Conservation (phyloP, 2,113 vertebrate species). For the Rynchops niger region DNA sequence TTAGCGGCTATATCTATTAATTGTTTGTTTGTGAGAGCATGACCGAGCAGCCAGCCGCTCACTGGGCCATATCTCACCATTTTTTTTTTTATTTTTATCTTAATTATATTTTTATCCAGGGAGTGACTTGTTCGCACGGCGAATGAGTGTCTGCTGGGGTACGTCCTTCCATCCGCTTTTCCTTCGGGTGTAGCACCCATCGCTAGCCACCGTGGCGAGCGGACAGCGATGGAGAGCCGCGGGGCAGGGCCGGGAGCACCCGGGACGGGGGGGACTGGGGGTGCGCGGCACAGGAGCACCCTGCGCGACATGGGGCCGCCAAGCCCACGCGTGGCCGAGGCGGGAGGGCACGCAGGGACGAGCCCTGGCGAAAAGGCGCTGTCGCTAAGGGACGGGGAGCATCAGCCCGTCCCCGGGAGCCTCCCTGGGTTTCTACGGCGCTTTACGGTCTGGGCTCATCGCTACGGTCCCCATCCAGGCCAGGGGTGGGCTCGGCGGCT, state of each 20-base stretch:
- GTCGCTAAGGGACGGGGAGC: neutral
- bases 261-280: too few relatives aligned
- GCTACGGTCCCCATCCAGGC: neutral
- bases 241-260: neutral
- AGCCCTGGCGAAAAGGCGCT: neutral
- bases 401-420: neutral
- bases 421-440: neutral
- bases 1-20: constrained; percentile 67
- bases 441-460: neutral
- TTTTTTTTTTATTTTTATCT: neutral
- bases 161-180: neutral
- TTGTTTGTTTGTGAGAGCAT: constrained; percentile 61
- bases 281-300: neutral
- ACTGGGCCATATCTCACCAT: neutral
- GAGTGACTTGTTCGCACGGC: neutral
- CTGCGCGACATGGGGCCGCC: neutral
- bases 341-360: neutral
- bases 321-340: neutral
- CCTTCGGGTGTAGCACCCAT: neutral
- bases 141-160: neutral
- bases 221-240: neutral
- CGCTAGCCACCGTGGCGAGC: neutral
- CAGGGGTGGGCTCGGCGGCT: neutral
- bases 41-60: constrained; percentile 54
- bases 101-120: neutral